phyloP scores from a whole-genome alignment of 2,113 vertebrate species.

The Jacana jacana region DNA sequence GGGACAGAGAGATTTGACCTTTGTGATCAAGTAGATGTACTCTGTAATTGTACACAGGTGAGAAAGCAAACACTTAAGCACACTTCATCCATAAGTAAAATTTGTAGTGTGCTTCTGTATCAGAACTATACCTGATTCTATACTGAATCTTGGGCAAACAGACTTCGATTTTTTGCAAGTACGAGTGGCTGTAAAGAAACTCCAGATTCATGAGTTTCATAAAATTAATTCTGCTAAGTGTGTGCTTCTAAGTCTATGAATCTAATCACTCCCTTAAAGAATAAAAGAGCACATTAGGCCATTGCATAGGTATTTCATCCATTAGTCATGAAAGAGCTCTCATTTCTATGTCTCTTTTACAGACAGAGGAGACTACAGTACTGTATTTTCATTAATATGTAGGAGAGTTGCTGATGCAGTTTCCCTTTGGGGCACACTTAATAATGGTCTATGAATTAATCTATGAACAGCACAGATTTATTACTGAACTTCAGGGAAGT shows the following conservation, averaged over 20 bases:
- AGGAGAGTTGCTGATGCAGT: background rate
- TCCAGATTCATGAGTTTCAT: background rate
- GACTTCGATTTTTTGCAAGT: background rate
- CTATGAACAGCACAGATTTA: background rate
- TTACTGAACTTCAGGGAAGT: background rate
- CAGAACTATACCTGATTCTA: background rate
- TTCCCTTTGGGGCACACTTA: background rate
- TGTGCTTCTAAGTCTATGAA: background rate
- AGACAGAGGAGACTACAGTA: background rate
- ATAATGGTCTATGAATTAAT: background rate
- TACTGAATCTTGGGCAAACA: background rate
- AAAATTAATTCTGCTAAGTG: background rate
- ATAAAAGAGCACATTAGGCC: background rate
- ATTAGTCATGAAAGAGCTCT: background rate
- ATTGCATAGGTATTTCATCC: background rate
- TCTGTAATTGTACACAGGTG: background rate
- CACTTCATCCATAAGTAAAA: background rate
- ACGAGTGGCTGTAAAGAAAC: background rate
- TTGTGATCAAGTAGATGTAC: background rate
- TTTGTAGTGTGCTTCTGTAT: background rate
- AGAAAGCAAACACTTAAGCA: background rate
- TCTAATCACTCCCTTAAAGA: background rate
- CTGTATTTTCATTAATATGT: background rate
- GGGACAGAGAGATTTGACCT: background rate
- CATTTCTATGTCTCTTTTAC: background rate